Conservation (phyloP, 2,888 invertebrate species). For the Entomobrya multifasciata region DNA sequence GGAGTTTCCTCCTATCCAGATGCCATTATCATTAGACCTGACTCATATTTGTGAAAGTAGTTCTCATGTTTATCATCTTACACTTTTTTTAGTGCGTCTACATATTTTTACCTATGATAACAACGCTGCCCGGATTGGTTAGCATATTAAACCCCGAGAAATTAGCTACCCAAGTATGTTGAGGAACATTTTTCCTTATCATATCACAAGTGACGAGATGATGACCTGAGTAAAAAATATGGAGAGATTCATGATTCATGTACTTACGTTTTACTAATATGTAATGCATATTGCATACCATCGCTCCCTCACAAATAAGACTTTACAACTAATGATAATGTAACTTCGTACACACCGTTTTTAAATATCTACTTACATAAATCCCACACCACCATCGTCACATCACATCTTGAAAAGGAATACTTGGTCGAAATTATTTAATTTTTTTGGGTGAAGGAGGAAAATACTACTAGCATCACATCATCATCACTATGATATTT, state of each 20-base stretch:
- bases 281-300: not conserved
- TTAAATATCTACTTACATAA: conserved; percentile 16
- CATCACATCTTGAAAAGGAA: conserved; percentile 1
- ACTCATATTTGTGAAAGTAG: conserved; percentile 35
- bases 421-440: not conserved
- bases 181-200: conserved; percentile 30
- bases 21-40: conserved; percentile 47
- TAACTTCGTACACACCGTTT: not conserved
- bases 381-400: not conserved
- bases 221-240: conserved; percentile 36
- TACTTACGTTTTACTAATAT: not conserved
- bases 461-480: conserved; percentile 59
- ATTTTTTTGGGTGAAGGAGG: too few relatives aligned
- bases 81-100: conserved; percentile 35
- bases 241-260: not conserved
- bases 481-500: conserved; percentile 21
- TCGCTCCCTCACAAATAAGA: not conserved
- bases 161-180: too few relatives aligned
- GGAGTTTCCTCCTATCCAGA: conserved; percentile 42
- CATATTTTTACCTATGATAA: conserved; percentile 44
- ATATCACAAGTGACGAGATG: conserved; percentile 8
- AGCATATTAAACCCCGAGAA: not conserved
- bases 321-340: not conserved
- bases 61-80: conserved; percentile 54
- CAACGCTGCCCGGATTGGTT: conserved; percentile 1